A percentile compares a stretch with the other conserved stretches of the same genome.
Evolutionary conservation across 2,797 vertebrate species (phyloP).

Genomic region (Dallia pectoralis): DNA sequence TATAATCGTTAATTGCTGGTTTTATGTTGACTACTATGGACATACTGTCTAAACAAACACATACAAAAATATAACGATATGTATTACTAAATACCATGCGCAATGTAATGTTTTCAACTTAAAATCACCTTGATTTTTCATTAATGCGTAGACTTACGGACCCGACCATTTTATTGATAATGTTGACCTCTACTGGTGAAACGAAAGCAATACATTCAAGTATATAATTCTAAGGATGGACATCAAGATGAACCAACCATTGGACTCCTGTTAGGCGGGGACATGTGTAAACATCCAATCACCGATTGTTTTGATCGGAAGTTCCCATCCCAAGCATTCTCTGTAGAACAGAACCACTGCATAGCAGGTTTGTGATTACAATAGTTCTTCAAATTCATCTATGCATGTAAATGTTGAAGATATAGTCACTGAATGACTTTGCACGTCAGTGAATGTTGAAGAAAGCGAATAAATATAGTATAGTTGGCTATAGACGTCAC

Average conservation of each 20-base stretch:
- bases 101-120: neutral
- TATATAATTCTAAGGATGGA: slow-evolving; percentile 15
- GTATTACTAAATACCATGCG: neutral
- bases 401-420: neutral
- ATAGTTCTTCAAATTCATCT: neutral
- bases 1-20: neutral
- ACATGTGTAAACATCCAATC: slow-evolving; percentile 34
- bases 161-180: slow-evolving; percentile 59
- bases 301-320: slow-evolving; percentile 34
- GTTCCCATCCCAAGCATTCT: neutral
- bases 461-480: neutral
- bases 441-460: neutral
- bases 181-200: slow-evolving; percentile 78
- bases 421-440: neutral
- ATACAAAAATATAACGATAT: neutral
- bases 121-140: neutral
- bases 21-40: too few species aligned
- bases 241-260: slow-evolving; percentile 16
- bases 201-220: neutral
- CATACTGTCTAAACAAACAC: neutral
- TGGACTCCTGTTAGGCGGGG: slow-evolving; percentile 2
- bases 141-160: neutral
- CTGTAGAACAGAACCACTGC: rapidly evolving
- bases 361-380: slow-evolving; percentile 6
- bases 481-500: neutral